Evolutionary conservation across 2,888 invertebrate genomes (phyloP).

Genomic region (Netelia melanura): DNA sequence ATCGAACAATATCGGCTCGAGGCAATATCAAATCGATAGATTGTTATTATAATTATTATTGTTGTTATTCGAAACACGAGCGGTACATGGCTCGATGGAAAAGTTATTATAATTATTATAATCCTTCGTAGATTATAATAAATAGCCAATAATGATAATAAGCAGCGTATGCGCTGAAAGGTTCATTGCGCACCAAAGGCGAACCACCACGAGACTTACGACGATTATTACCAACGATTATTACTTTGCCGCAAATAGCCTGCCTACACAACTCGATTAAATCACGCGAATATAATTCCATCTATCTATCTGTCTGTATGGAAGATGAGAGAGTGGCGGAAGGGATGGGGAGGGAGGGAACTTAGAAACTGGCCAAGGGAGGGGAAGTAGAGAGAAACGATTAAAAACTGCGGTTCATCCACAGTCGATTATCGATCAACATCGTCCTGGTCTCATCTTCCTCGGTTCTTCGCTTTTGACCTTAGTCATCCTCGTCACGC

Average conservation of each 20-base stretch:
- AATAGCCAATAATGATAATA: constrained; percentile 43
- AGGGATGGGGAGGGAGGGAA: background rate
- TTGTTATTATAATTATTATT: constrained; percentile 34
- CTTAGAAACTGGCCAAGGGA: background rate
- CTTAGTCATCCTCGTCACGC: constrained; percentile 67
- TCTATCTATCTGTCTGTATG: constrained; percentile 35
- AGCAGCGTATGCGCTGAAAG: constrained; percentile 42
- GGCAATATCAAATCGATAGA: constrained; percentile 33
- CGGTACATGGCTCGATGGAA: constrained; percentile 2
- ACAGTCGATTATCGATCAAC: constrained; percentile 65
- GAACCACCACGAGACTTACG: constrained; percentile 35
- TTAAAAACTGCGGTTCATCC: constrained; percentile 67
- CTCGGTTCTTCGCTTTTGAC: constrained; percentile 55
- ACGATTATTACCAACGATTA: constrained; percentile 60
- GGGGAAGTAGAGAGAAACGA: constrained; percentile 30
- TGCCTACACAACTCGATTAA: constrained; percentile 61
- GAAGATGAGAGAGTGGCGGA: background rate
- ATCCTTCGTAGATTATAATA: constrained; percentile 49
- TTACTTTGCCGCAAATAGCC: constrained; percentile 42
- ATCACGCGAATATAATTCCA: constrained; percentile 61
- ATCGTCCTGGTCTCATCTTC: constrained; percentile 60
- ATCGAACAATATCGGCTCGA: constrained; percentile 19
- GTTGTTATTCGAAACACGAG: background rate
- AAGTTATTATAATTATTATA: constrained; percentile 51
- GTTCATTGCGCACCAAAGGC: constrained; percentile 42